phyloP scores from a whole-genome alignment of 2,888 invertebrate genomes.

The Scaeva pyrastri region DNA sequence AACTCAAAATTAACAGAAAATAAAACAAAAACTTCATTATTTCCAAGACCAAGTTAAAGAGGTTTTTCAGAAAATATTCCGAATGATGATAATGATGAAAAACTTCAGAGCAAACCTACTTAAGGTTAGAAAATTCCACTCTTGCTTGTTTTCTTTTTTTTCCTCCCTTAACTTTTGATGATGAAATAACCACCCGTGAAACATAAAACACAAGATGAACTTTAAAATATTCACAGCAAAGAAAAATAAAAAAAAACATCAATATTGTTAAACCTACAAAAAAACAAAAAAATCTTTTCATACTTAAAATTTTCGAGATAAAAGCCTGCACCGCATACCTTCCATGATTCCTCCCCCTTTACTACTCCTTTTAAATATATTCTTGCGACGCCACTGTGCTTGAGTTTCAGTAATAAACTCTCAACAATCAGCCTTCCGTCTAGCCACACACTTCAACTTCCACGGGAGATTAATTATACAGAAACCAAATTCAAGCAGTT shows the following conservation, averaged over 20 bases:
- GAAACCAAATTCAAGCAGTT: slow-evolving; percentile 75
- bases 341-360: background rate
- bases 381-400: background rate
- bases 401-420: slow-evolving; percentile 22
- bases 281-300: background rate
- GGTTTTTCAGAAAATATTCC: too few species aligned
- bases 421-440: slow-evolving; percentile 43
- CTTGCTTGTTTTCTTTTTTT: too few species aligned
- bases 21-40: too few species aligned
- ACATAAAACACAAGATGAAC: background rate
- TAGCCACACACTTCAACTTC: slow-evolving; percentile 66
- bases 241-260: background rate
- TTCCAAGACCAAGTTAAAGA: too few species aligned
- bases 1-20: too few species aligned
- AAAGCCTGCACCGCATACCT: background rate
- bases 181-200: background rate
- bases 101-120: too few species aligned
- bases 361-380: background rate
- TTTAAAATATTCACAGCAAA: background rate
- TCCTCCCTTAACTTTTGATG: too few species aligned
- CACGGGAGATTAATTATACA: slow-evolving; percentile 70
- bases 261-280: background rate
- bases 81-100: too few species aligned
- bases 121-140: too few species aligned
- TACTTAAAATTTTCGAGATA: background rate